Evolutionary conservation across 2,888 invertebrate species (phyloP), one percentile per base, ranked within the genome.

Genomic region (Xestobium rufovillosum): DNA sequence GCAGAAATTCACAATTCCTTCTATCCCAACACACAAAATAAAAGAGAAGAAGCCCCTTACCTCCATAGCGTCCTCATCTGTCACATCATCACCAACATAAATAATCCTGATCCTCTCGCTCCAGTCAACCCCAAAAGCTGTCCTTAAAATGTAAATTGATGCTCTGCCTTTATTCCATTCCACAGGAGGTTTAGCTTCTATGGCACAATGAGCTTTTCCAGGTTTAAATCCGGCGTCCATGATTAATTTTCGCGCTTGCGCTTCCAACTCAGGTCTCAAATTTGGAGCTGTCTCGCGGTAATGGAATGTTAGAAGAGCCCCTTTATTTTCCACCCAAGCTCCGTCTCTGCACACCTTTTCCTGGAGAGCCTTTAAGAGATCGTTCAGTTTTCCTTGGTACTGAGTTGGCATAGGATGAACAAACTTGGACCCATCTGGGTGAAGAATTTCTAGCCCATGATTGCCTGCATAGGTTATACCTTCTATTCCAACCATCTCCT

Each of bases 281-380:
- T 78, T 72, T 34, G 72, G 58, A 6, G 88, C 88, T 0, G 87
- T 83, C 66, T 89, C 88, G 4, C 89, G 78, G 66, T 79, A 90
- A 62, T 90, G 90, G 72, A 87, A 89, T 2, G 90, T 89, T 25
- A 90, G 66, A 4, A 89, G 65, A 0, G 88, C 83, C 0, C 89
- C 89, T 60, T 90, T 90, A 66, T 89, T 89, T 62, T 90, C 90
- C 4, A 90, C 89, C 89, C 90, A 90, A 0, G 89, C 88, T 3
- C 90, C 89, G 53, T 89, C 86, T 47, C 73, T 78, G 61, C 88
- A 89, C 2, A 88, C 80, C 68, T 83, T 81, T 59, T 88, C 88
- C 58, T 90, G 88, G 28, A 90, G 68, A 0, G 80, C 73, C 56
- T 86, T 83, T 50, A 88, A 73, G 23, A 90, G 68, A 37, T 76